A percentile compares a stretch with the other conserved stretches of the same genome.
phyloP scores from a whole-genome alignment of 2,888 invertebrate species.

The Tinea trinotella region DNA sequence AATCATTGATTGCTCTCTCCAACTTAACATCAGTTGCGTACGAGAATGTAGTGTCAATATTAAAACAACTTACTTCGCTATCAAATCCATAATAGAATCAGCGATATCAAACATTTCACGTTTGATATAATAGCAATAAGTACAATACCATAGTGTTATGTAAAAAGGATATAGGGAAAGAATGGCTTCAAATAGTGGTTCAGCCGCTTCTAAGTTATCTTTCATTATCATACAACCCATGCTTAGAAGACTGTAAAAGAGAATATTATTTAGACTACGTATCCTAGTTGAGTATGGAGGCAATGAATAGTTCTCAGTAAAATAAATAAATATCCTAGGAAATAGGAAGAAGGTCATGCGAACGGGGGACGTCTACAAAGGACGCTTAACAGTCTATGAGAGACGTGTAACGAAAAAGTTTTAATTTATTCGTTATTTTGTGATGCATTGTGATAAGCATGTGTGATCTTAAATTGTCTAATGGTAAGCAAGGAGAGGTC shows the following conservation, averaged over 20 bases:
- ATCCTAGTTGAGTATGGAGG: background rate
- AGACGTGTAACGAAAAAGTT: too few species aligned
- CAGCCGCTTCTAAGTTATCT: slow-evolving; percentile 39
- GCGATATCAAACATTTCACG: slow-evolving; percentile 42
- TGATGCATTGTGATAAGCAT: too few species aligned
- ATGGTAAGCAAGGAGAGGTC: too few species aligned
- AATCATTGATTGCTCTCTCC: too few species aligned
- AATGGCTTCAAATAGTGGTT: slow-evolving; percentile 47
- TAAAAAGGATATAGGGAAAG: slow-evolving; percentile 44
- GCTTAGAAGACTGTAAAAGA: slow-evolving; percentile 41
- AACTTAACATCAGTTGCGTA: too few species aligned
- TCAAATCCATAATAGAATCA: slow-evolving; percentile 34
- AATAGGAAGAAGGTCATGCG: background rate
- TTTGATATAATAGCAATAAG: slow-evolving; percentile 42
- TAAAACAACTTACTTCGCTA: slow-evolving; percentile 39
- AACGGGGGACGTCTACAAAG: background rate
- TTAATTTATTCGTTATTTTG: too few species aligned
- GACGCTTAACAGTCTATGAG: too few species aligned
- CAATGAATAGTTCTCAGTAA: background rate
- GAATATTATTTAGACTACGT: background rate
- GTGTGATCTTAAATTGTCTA: too few species aligned
- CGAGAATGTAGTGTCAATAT: too few species aligned
- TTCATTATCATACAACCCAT: slow-evolving; percentile 48
- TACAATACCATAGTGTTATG: slow-evolving; percentile 37
- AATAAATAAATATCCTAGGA: background rate